Percentiles rank a stretch among this genome's conserved stretches.
Conservation (phyloP, 2,113 vertebrate genomes). For the Echinops telfairi region DNA sequence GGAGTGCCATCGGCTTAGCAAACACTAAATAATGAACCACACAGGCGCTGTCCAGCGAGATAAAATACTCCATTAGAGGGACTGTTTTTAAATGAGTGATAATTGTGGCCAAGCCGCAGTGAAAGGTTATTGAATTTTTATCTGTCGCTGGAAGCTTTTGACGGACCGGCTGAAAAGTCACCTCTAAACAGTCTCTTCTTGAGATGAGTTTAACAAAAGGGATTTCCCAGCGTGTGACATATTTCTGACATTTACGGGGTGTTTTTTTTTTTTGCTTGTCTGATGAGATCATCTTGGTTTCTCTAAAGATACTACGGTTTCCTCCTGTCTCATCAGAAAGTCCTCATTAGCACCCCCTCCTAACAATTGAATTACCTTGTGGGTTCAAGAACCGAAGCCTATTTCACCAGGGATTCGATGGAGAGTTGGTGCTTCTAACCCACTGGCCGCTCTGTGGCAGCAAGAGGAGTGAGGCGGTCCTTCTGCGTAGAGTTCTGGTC, state of each 20-base stretch:
- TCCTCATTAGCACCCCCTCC: conserved; percentile 59
- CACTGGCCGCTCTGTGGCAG: not conserved
- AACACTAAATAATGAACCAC: conserved; percentile 98
- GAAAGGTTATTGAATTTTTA: conserved; percentile 96
- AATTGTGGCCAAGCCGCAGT: conserved; percentile 93
- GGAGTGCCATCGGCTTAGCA: conserved; percentile 94
- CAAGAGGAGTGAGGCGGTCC: not conserved
- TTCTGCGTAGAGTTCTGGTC: too few relatives aligned
- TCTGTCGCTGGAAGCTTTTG: conserved; percentile 87
- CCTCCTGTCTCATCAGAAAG: conserved; percentile 44
- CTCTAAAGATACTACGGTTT: conserved; percentile 64
- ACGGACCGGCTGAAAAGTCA: conserved; percentile 83
- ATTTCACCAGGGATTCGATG: conserved; percentile 17
- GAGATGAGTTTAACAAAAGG: conserved; percentile 70
- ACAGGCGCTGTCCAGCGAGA: conserved; percentile 92
- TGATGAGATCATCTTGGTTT: conserved; percentile 70
- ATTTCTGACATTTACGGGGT: conserved; percentile 52
- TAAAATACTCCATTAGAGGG: conserved; percentile 95
- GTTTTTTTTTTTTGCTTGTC: conserved; percentile 26
- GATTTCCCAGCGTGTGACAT: conserved; percentile 57
- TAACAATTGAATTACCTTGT: conserved; percentile 72
- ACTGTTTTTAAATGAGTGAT: conserved; percentile 94
- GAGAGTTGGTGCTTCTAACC: not conserved
- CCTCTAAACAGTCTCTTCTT: conserved; percentile 47
- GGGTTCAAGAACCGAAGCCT: conserved; percentile 53